Evolutionary conservation across 2,888 invertebrate species (phyloP).

Genomic region (Theretra japonica): DNA sequence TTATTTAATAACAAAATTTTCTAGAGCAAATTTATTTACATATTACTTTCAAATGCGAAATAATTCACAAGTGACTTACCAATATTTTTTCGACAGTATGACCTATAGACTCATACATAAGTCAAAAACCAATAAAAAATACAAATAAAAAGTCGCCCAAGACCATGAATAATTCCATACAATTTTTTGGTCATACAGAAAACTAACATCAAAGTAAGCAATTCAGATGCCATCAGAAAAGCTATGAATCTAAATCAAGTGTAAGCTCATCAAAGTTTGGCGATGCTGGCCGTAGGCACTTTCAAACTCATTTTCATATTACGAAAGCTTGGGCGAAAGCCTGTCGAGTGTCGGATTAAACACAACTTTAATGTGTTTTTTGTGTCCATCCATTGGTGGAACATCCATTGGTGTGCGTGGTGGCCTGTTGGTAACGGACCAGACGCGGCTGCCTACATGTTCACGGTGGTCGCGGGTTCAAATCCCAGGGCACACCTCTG

Average conservation of each 20-base stretch:
- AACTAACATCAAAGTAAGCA: conserved; percentile 65
- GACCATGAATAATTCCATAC: conserved; percentile 18
- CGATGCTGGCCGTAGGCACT: conserved; percentile 63
- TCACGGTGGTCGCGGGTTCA: too few species aligned
- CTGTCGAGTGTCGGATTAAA: conserved; percentile 10
- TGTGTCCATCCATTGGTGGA: conserved; percentile 18
- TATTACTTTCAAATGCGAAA: background rate
- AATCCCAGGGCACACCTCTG: too few species aligned
- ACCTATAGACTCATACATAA: background rate
- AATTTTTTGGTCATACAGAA: conserved; percentile 40
- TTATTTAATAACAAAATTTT: too few species aligned
- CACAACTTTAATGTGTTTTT: conserved; percentile 27
- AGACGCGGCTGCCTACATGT: too few species aligned
- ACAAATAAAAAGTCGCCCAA: background rate
- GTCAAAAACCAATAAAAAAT: background rate
- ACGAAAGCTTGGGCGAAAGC: conserved; percentile 37
- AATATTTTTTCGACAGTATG: too few species aligned
- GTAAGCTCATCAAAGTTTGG: conserved; percentile 75
- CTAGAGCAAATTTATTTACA: too few species aligned
- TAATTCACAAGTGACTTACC: background rate
- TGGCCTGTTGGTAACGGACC: too few species aligned
- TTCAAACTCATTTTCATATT: conserved; percentile 77
- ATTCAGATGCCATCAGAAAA: conserved; percentile 67
- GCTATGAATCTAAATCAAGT: conserved; percentile 79
- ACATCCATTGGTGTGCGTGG: too few species aligned